Conservation (phyloP, 37 sponge, comb jelly and placozoan genomes). For the Bolinopsis microptera region DNA sequence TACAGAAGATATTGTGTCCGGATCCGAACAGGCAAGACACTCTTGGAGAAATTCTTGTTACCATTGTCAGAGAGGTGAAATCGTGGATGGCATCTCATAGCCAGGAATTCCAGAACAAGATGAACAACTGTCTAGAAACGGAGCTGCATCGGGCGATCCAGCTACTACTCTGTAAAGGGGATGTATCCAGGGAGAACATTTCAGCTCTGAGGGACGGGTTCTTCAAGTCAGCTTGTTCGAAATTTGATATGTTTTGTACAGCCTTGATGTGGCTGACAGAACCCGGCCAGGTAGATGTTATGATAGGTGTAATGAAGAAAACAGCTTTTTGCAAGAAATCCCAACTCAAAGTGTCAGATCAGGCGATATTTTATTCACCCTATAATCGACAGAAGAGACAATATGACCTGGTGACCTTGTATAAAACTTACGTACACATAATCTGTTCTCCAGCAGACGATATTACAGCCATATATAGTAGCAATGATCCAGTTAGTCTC, state of each 20-base stretch:
- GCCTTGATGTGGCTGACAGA: no score
- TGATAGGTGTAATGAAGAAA: neutral
- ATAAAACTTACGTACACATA: neutral
- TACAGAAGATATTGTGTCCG: no score
- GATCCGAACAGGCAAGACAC: no score
- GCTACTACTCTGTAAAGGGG: neutral
- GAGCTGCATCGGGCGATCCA: neutral
- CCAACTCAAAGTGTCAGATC: neutral
- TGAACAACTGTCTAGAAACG: neutral
- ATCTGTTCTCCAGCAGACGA: neutral
- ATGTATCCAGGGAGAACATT: neutral
- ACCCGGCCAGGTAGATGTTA: neutral
- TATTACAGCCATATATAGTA: neutral
- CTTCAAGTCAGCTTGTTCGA: neutral
- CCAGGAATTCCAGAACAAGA: neutral
- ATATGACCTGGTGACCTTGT: neutral
- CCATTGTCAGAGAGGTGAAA: neutral
- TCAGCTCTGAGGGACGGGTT: neutral
- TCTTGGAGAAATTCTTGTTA: neutral
- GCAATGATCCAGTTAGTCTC: neutral
- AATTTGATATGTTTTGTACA: no score
- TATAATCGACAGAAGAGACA: neutral
- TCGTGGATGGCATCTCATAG: neutral
- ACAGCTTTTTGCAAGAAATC: neutral
- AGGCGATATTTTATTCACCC: no score